A percentile compares a stretch with the other conserved stretches of the same genome.
Conservation (phyloP, 2,113 vertebrate genomes). For the Boulengeromyrus knoepffleri region DNA sequence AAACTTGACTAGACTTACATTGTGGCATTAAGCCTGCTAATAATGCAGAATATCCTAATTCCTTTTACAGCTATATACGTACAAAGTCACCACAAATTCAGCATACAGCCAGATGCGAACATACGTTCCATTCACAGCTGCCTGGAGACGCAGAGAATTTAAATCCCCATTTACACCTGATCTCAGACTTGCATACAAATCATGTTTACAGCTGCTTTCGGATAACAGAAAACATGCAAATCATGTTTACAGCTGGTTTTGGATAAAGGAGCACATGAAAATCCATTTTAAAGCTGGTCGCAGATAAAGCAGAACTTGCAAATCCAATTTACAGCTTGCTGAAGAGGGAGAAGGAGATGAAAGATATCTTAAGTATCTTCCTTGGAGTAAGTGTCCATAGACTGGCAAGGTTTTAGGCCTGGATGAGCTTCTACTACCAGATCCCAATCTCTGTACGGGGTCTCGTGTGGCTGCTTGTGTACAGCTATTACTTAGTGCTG, state of each 20-base stretch:
- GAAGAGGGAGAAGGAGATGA: not conserved
- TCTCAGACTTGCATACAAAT: not conserved
- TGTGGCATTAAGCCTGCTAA: not conserved
- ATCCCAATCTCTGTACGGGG: not conserved
- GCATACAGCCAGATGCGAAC: not conserved
- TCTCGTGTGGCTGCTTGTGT: not conserved
- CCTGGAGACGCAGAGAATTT: not conserved
- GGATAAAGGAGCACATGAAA: not conserved
- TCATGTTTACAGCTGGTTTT: constrained; percentile 1
- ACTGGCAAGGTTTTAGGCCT: not conserved
- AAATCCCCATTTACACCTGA: constrained; percentile 4
- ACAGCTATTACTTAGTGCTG: not conserved
- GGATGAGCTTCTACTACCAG: not conserved
- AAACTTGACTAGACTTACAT: not conserved
- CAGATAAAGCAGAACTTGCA: constrained; percentile 6
- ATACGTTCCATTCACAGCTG: not conserved
- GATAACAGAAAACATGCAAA: not conserved
- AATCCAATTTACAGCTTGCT: not conserved
- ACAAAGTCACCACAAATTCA: not conserved
- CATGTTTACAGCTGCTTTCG: constrained; percentile 7
- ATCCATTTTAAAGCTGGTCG: constrained; percentile 4
- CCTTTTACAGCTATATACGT: not conserved
- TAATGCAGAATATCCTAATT: not conserved
- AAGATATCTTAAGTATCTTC: not conserved
- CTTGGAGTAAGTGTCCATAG: not conserved